These are phyloP conservation scores for Pseudomyrmex sp. DNA, from an alignment of 1,140 invertebrate species.

Conservation along the genomic window DNA sequence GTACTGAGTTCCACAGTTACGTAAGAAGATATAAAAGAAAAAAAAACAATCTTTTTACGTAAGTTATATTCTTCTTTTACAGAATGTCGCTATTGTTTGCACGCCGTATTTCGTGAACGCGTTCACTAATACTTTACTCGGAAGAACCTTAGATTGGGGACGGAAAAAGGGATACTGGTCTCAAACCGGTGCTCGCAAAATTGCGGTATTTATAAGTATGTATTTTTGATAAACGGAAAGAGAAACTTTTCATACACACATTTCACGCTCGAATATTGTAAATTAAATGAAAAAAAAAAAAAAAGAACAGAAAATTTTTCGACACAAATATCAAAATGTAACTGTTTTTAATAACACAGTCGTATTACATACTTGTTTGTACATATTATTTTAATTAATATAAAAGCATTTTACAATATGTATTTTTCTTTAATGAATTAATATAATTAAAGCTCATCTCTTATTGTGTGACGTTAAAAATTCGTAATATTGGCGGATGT, in stretches of 20 bases:
- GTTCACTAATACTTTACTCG: constrained; percentile 88
- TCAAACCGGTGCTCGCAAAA: constrained; percentile 89
- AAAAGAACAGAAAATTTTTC: no score
- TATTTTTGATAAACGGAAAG: constrained; percentile 46
- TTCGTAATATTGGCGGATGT: neutral
- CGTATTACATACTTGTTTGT: neutral
- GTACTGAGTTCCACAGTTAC: no score
- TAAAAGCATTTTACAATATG: neutral
- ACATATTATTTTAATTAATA: neutral
- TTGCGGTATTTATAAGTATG: constrained; percentile 88
- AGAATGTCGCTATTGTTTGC: constrained; percentile 90
- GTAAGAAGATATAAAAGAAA: no score
- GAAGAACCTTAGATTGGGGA: constrained; percentile 88
- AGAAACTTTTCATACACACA: neutral
- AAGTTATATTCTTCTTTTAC: constrained; percentile 56
- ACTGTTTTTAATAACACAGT: no score
- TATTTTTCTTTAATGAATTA: neutral
- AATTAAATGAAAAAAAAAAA: no score
- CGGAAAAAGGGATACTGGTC: constrained; percentile 87
- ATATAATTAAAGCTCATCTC: neutral
- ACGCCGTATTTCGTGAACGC: constrained; percentile 90
- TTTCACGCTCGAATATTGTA: neutral
- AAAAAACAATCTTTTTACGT: constrained; percentile 5
- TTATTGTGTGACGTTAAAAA: neutral
- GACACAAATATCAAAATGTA: no score